A percentile compares a stretch with the other conserved stretches of the same genome.
phyloP scores from a whole-genome alignment of 2,797 vertebrate genomes.

The Peromyscus eremicus region DNA sequence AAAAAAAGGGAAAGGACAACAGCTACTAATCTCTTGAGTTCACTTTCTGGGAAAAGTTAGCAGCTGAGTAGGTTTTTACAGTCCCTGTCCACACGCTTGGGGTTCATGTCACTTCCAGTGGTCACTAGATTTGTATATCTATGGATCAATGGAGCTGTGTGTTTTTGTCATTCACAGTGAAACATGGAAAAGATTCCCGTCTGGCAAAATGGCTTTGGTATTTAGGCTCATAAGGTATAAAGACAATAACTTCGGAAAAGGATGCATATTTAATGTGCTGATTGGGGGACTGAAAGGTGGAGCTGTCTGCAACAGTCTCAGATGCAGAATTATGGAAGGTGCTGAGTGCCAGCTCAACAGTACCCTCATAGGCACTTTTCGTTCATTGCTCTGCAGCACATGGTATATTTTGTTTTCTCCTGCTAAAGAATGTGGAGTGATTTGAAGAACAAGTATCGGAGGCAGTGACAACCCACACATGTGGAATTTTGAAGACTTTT shows the following conservation, averaged over 20 bases:
- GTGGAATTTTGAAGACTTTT: conserved; percentile 73
- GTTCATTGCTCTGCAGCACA: conserved; percentile 43
- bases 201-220: conserved; percentile 45
- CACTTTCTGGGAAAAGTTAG: conserved; percentile 72
- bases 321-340: background rate
- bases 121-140: conserved; percentile 38
- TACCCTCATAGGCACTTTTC: conserved; percentile 34
- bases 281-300: conserved; percentile 64
- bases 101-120: background rate
- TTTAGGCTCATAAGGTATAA: conserved; percentile 39
- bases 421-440: conserved; percentile 56
- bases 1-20: conserved; percentile 48
- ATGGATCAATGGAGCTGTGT: background rate
- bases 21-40: conserved; percentile 54
- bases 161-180: conserved; percentile 56
- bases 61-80: conserved; percentile 44
- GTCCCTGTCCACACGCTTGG: background rate
- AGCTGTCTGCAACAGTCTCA: conserved; percentile 47
- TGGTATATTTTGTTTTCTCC: conserved; percentile 65
- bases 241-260: conserved; percentile 55
- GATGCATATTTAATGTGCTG: conserved; percentile 56
- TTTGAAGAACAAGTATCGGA: conserved; percentile 50
- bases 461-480: conserved; percentile 41
- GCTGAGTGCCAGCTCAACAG: conserved; percentile 55
- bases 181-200: background rate